Conservation (phyloP, 2,888 invertebrate species). For the Drosophila paramelanica region DNA sequence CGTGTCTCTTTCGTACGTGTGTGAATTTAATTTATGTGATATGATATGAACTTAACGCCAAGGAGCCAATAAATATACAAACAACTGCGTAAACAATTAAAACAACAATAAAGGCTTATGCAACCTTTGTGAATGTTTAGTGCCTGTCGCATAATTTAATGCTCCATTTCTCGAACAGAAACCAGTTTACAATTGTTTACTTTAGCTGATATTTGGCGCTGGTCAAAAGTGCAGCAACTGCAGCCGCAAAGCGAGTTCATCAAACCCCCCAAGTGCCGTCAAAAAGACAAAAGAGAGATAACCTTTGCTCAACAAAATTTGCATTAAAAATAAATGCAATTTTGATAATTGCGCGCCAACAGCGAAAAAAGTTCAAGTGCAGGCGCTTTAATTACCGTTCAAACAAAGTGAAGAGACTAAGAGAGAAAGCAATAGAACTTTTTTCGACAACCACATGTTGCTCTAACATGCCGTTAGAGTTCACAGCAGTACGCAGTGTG, state of each 20-base stretch:
- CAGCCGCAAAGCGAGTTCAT: conserved; percentile 64
- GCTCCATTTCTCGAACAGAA: conserved; percentile 51
- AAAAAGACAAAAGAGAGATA: conserved; percentile 41
- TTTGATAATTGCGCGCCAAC: conserved; percentile 44
- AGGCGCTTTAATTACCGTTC: conserved; percentile 70
- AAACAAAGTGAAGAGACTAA: conserved; percentile 26
- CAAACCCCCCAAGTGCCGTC: conserved; percentile 51
- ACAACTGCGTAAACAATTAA: conserved; percentile 25
- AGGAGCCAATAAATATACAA: conserved; percentile 22
- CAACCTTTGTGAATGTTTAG: conserved; percentile 51
- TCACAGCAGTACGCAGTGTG: conserved; percentile 2
- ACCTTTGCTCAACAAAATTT: conserved; percentile 37
- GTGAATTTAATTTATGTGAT: conserved; percentile 57
- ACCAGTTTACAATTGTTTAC: conserved; percentile 65
- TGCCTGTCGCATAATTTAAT: conserved; percentile 36
- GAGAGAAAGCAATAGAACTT: conserved; percentile 21
- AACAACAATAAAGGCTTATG: conserved; percentile 53
- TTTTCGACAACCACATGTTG: conserved; percentile 70
- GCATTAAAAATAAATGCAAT: conserved; percentile 43
- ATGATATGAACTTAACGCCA: conserved; percentile 48
- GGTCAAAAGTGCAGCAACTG: conserved; percentile 62
- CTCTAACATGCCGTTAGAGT: conserved; percentile 36
- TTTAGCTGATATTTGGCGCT: conserved; percentile 47
- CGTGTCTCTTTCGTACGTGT: conserved; percentile 51
- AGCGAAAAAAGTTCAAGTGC: conserved; percentile 62